Percentiles rank a stretch among this genome's conserved stretches.
phyloP scores from a whole-genome alignment of 2,888 invertebrate genomes.

The Bursaphelenchus okinawaensis region DNA sequence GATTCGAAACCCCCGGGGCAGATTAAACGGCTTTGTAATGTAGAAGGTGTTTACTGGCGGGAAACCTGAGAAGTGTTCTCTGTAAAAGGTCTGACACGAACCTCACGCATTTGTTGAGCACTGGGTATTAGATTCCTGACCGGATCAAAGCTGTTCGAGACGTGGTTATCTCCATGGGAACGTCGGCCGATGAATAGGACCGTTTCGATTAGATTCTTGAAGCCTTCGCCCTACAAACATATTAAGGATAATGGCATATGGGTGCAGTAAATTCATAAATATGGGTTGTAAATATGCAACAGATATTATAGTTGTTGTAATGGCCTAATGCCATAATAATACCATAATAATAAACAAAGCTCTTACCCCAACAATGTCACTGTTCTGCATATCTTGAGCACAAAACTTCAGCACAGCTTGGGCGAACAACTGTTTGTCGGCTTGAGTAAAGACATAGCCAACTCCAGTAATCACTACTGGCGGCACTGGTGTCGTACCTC shows the following conservation, averaged over 20 bases:
- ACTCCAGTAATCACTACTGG: slow-evolving; percentile 15
- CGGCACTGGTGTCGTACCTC: slow-evolving; percentile 1
- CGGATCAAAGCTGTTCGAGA: slow-evolving; percentile 22
- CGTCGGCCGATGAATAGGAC: slow-evolving; percentile 33
- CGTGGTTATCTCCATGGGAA: slow-evolving; percentile 22
- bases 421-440: slow-evolving; percentile 28
- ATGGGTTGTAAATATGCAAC: background rate
- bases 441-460: slow-evolving; percentile 29
- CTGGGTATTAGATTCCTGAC: slow-evolving; percentile 24
- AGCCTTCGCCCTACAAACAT: slow-evolving; percentile 31
- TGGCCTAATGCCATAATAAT: background rate
- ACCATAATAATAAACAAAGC: background rate
- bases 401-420: slow-evolving; percentile 36
- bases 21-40: too few relatives aligned
- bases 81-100: background rate
- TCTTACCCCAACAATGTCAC: slow-evolving; percentile 26
- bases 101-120: slow-evolving; percentile 22
- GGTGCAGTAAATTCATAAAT: background rate
- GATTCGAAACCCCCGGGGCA: too few relatives aligned
- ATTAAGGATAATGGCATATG: background rate
- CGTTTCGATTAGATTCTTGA: slow-evolving; percentile 30
- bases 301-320: background rate
- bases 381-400: slow-evolving; percentile 33
- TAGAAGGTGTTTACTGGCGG: background rate
- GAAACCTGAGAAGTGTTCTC: too few relatives aligned